Percentiles rank a stretch among this genome's conserved stretches.
Conservation (phyloP, 2,797 vertebrate species). For the Anguilla marmorata region DNA sequence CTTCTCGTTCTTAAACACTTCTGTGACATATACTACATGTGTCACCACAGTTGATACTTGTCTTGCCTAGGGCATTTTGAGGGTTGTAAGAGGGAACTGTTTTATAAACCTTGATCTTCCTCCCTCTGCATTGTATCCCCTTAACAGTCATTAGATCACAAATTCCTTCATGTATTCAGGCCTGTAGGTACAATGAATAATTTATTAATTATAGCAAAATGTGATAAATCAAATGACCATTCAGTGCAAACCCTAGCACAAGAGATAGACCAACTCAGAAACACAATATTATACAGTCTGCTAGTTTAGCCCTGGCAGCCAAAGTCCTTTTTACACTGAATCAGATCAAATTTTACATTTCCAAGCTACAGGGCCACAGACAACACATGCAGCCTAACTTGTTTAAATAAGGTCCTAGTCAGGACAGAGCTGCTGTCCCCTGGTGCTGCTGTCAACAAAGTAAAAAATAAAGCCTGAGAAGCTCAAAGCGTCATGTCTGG, state of each 20-base stretch:
- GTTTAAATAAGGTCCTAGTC: not conserved
- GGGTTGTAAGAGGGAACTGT: not conserved
- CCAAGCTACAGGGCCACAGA: no score
- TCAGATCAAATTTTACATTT: not conserved
- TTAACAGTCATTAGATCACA: not conserved
- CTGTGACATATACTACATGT: no score
- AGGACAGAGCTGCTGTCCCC: not conserved
- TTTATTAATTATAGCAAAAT: not conserved
- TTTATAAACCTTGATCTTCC: not conserved
- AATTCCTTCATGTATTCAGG: not conserved
- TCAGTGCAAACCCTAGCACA: not conserved
- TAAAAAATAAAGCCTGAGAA: slow-evolving; percentile 7
- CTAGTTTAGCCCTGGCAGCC: not conserved
- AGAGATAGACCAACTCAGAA: not conserved
- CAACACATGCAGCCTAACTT: no score
- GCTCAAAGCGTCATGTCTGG: not conserved
- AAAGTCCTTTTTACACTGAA: not conserved
- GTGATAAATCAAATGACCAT: not conserved
- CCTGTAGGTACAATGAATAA: not conserved
- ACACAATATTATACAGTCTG: not conserved
- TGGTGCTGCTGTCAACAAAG: slow-evolving; percentile 12
- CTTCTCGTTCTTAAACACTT: no score
- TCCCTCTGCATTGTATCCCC: not conserved
- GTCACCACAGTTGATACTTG: no score
- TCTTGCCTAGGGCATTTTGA: no score